These are phyloP conservation scores for Petrophora chlorosata DNA, from an alignment of 2,888 invertebrate genomes.

Conservation along the genomic window DNA sequence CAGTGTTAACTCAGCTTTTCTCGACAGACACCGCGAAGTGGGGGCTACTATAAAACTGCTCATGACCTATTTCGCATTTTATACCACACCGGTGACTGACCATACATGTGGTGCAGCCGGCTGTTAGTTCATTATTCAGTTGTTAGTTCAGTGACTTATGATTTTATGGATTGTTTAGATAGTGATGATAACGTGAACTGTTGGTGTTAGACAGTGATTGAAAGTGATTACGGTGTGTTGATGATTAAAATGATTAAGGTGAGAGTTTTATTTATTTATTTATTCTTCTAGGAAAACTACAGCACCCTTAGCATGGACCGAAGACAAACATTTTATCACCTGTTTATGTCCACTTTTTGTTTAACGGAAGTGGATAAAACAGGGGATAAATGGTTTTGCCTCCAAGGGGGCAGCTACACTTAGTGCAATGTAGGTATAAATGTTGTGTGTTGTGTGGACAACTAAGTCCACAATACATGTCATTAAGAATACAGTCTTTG, in stretches of 20 bases:
- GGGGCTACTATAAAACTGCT: constrained; percentile 67
- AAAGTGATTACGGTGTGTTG: constrained; percentile 3
- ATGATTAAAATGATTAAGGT: constrained; percentile 13
- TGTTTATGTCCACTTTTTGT: too few relatives aligned
- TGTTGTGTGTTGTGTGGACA: too few relatives aligned
- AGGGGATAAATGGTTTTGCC: too few relatives aligned
- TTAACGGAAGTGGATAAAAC: too few relatives aligned
- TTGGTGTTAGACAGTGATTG: background rate
- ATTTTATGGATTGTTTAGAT: background rate
- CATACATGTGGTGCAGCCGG: constrained; percentile 39
- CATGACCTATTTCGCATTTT: constrained; percentile 75
- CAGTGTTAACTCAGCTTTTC: constrained; percentile 13
- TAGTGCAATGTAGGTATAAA: too few relatives aligned
- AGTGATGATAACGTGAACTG: constrained; percentile 14
- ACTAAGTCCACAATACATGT: too few relatives aligned
- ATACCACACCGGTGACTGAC: constrained; percentile 52
- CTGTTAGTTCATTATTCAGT: too few relatives aligned
- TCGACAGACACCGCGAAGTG: constrained; percentile 37
- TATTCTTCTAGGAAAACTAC: background rate
- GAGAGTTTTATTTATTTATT: background rate
- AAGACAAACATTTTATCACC: too few relatives aligned
- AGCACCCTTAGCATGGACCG: too few relatives aligned
- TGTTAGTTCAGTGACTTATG: constrained; percentile 5
- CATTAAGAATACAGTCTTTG: too few relatives aligned
- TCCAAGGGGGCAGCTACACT: too few relatives aligned